A percentile compares a stretch with the other conserved stretches of the same genome.
phyloP scores from a whole-genome alignment of 2,113 vertebrate species.

The Bettongia penicillata region DNA sequence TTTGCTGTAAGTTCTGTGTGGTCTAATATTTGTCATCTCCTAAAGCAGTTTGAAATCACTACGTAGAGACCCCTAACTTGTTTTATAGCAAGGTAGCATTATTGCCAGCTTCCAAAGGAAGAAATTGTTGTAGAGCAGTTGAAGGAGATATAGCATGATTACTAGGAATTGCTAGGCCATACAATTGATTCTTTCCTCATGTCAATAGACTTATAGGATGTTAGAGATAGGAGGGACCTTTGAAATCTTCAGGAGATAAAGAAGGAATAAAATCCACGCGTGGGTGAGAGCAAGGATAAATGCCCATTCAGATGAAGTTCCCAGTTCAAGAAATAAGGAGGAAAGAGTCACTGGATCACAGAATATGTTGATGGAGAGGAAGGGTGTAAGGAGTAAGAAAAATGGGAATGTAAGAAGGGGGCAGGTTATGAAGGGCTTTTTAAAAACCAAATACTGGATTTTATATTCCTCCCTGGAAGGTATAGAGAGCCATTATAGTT shows the following conservation, averaged over 20 bases:
- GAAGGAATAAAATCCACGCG: background rate
- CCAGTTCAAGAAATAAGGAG: background rate
- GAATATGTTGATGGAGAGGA: background rate
- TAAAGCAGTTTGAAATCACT: slow-evolving; percentile 35
- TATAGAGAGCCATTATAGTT: background rate
- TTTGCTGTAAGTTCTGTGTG: slow-evolving; percentile 37
- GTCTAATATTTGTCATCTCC: slow-evolving; percentile 41
- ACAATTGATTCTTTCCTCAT: background rate
- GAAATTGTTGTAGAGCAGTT: background rate
- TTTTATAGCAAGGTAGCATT: background rate
- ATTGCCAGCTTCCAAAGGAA: background rate
- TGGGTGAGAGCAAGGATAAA: background rate
- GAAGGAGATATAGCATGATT: background rate
- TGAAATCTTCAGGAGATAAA: background rate
- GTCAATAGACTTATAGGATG: background rate
- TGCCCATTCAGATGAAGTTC: background rate
- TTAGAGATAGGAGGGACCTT: background rate
- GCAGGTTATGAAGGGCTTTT: background rate
- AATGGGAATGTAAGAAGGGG: background rate
- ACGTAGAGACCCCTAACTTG: background rate
- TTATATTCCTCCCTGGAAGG: background rate
- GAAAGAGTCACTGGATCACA: background rate
- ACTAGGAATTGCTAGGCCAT: background rate
- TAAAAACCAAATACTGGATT: background rate
- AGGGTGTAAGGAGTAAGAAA: background rate